Conservation (phyloP, 2,888 invertebrate genomes). For the Nemurella pictetii region DNA sequence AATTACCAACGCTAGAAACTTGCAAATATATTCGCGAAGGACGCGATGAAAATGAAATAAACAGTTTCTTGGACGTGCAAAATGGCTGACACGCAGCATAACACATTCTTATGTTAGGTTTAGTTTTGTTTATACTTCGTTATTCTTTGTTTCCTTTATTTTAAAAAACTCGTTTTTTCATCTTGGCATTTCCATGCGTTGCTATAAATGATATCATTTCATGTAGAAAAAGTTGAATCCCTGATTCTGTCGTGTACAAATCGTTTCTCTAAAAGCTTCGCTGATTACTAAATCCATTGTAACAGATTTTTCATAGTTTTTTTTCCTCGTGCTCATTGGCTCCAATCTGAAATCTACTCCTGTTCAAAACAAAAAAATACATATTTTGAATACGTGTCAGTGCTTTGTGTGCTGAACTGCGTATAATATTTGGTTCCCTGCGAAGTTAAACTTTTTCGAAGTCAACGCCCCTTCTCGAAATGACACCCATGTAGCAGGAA, state of each 20-base stretch:
- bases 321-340: neutral
- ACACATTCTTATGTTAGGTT: no score
- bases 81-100: no score
- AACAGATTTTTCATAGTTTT: slow-evolving; percentile 3
- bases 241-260: slow-evolving; percentile 22
- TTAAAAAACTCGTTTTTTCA: neutral
- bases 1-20: no score
- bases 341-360: neutral
- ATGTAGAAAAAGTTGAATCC: slow-evolving; percentile 1
- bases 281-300: slow-evolving; percentile 19
- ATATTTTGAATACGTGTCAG: neutral
- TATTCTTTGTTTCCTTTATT: neutral
- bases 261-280: slow-evolving; percentile 12
- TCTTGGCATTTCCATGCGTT: neutral
- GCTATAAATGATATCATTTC: slow-evolving; percentile 14
- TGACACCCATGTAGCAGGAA: neutral
- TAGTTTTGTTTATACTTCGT: neutral
- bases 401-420: neutral
- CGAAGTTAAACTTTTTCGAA: neutral
- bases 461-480: neutral
- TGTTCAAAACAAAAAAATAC: neutral
- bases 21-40: neutral
- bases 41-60: neutral
- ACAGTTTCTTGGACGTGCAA: neutral
- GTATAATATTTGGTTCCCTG: neutral